These are phyloP conservation scores for Rynchops niger DNA, from an alignment of 2,113 vertebrate genomes.

Conservation along the genomic window DNA sequence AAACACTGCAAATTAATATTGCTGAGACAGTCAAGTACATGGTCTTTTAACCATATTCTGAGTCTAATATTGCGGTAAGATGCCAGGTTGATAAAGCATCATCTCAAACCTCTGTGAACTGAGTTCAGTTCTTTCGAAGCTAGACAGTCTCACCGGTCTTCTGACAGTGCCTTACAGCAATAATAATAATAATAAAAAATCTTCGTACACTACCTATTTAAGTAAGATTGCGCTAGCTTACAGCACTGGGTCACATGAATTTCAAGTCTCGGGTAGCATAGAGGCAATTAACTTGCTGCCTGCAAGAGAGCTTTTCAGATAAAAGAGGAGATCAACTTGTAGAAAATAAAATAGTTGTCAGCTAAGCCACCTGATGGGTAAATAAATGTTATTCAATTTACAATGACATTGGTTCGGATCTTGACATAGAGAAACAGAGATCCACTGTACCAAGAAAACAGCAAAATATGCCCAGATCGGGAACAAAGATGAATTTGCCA, in stretches of 20 bases:
- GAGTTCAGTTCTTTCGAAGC: conserved; percentile 5
- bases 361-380: background rate
- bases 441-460: background rate
- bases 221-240: background rate
- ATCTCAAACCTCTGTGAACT: conserved; percentile 30
- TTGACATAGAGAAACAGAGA: background rate
- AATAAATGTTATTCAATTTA: conserved; percentile 1
- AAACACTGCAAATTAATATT: conserved; percentile 61
- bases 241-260: background rate
- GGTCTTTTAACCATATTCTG: conserved; percentile 23
- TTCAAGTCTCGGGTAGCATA: background rate
- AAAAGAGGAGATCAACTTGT: background rate
- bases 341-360: background rate
- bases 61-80: background rate
- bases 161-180: conserved; percentile 24
- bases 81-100: conserved; percentile 15
- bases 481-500: background rate
- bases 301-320: background rate
- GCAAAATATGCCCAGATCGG: background rate
- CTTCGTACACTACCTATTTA: background rate
- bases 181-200: conserved; percentile 40
- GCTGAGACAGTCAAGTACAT: background rate
- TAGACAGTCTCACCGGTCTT: conserved; percentile 1
- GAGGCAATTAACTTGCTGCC: conserved; percentile 20
- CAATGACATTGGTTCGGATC: background rate